These are phyloP conservation scores for Boleophthalmus pectinirostris DNA, from an alignment of 2,113 vertebrate species.

Conservation along the genomic window DNA sequence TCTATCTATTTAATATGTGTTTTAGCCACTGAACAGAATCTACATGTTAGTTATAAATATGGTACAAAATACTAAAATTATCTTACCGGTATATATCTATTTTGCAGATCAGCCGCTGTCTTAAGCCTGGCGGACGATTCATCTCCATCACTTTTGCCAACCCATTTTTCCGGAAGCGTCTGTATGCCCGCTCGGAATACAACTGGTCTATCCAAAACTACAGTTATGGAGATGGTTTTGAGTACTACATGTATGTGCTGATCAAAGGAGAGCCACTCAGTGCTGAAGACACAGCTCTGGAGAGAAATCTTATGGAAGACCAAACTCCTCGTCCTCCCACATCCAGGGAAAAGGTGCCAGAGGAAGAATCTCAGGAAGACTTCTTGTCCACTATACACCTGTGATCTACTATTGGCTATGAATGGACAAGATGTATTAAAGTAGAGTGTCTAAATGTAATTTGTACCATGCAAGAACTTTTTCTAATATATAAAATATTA, in stretches of 20 bases:
- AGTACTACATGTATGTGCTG: constrained; percentile 88
- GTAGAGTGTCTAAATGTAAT: neutral
- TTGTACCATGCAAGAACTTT: neutral
- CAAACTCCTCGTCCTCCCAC: neutral
- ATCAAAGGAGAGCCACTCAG: constrained; percentile 84
- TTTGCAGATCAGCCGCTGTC: constrained; percentile 85
- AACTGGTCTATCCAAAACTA: constrained; percentile 84
- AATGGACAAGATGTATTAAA: neutral
- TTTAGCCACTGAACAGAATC: no score
- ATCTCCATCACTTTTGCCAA: constrained; percentile 88
- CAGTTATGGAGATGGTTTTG: constrained; percentile 82
- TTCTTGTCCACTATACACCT: constrained; percentile 83
- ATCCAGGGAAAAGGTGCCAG: constrained; percentile 59
- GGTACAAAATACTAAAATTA: neutral
- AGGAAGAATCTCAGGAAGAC: constrained; percentile 84
- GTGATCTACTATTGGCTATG: neutral
- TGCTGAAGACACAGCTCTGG: constrained; percentile 74
- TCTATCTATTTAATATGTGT: no score
- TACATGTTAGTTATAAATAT: neutral
- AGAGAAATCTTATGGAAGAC: constrained; percentile 59
- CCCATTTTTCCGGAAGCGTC: constrained; percentile 86
- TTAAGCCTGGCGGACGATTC: constrained; percentile 84
- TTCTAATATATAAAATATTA: neutral
- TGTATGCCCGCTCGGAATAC: constrained; percentile 83
- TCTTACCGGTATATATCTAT: neutral